Conservation (phyloP, 2,888 invertebrate genomes). For the Hypsopygia costalis region DNA sequence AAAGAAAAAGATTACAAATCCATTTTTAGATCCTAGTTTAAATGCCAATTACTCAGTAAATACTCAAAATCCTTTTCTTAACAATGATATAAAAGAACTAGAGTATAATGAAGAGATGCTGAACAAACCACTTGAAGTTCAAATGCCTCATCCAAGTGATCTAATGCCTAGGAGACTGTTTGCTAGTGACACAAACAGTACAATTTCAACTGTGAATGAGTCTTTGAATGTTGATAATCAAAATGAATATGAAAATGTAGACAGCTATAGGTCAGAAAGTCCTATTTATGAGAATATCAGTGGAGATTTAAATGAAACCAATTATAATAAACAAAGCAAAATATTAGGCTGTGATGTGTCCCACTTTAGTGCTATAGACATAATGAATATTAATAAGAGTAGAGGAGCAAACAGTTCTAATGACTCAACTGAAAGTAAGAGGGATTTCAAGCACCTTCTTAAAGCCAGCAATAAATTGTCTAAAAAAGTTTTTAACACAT, state of each 20-base stretch:
- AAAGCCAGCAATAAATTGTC: conserved; percentile 66
- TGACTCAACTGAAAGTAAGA: conserved; percentile 60
- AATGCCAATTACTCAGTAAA: conserved; percentile 26
- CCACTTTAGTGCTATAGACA: conserved; percentile 62
- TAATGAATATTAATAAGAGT: conserved; percentile 64
- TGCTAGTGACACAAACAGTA: conserved; percentile 58
- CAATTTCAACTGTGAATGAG: conserved; percentile 67
- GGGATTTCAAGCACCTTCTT: conserved; percentile 50
- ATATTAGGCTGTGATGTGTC: conserved; percentile 71
- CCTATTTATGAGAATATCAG: conserved; percentile 64
- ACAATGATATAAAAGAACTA: conserved; percentile 36
- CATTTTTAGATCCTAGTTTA: conserved; percentile 61
- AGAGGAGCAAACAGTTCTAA: conserved; percentile 44
- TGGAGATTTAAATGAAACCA: conserved; percentile 38
- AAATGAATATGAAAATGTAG: conserved; percentile 62
- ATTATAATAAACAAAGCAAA: conserved; percentile 69
- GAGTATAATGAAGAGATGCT: conserved; percentile 49
- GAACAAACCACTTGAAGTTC: conserved; percentile 27
- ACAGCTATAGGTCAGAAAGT: conserved; percentile 55
- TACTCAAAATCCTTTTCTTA: conserved; percentile 55
- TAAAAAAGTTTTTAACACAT: conserved; percentile 65
- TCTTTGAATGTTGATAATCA: conserved; percentile 42
- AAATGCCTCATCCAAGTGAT: conserved; percentile 24
- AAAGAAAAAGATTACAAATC: conserved; percentile 60
- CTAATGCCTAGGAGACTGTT: conserved; percentile 62